Evolutionary conservation across 1,140 invertebrate genomes (phyloP), one percentile per base, ranked within the genome.

Genomic region (Lepeophtheirus salmonis): DNA sequence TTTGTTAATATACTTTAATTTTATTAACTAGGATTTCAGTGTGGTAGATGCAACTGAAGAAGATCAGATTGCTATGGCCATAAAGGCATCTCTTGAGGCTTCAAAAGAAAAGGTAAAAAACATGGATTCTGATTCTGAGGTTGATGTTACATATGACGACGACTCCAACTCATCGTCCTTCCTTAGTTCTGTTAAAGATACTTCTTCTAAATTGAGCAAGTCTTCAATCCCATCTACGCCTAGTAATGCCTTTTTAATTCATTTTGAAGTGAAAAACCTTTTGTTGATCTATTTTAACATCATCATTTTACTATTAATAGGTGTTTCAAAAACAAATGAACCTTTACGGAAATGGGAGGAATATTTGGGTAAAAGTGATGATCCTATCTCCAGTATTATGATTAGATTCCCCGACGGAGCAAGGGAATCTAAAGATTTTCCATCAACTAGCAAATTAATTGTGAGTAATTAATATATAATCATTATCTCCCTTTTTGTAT

Each of bases 41-140:
- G 26, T 75, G 13, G 63, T 74, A 18, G 73, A 75, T 63, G 69
- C 71, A 12, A 71, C 68, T 64, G 75, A 76, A 66, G 73, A 74
- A 25, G 68, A 67, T 61, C 75, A 76, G 62, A 52, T 76, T 56
- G 67, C 72, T 64, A 72, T 72, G 53, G 75, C 75, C 13, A 73
- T 76, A 57, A 64, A 70, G 62, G 73, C 73, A 4, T 76, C 75
- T 0, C 57, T 75, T 12, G 63, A 14, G 61, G 60, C 22, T 50
- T 21, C n/a, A 41, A 58, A 16, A 54, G 23, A 54, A 20, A 54
- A 14, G 17, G 52, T 20, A 3, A 20, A 21, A 50, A 30, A 63
- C 62, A 56, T 58, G 52, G n/a, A 23, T 24, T 17, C 51, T 50
- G 4, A 41, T 17, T 20, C 25, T 61, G 56, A 14, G 62, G 25